A percentile compares a stretch with the other conserved stretches of the same genome.
Evolutionary conservation across 37 sponge, comb jelly and placozoan genomes (phyloP).

Genomic region (Halichondria panicea): DNA sequence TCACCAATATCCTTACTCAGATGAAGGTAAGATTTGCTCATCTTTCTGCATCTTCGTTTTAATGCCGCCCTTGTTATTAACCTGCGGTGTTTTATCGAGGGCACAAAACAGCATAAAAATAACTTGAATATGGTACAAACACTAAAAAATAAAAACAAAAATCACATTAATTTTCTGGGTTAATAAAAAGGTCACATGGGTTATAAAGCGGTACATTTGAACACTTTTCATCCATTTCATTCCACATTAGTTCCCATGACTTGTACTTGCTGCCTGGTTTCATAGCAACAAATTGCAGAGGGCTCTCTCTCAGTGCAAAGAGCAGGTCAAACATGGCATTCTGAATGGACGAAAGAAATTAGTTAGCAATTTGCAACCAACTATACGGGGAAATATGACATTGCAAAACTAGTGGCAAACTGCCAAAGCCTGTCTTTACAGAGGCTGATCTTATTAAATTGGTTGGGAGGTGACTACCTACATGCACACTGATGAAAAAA

Average conservation of each 20-base stretch:
- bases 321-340: slow-evolving; percentile 74
- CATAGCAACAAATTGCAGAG: slow-evolving; percentile 27
- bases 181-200: no score
- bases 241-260: slow-evolving; percentile 70
- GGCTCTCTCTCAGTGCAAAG: slow-evolving; percentile 38
- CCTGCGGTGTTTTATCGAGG: not conserved
- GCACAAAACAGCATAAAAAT: not conserved
- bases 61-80: not conserved
- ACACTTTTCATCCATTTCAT: slow-evolving; percentile 58
- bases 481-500: no score
- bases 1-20: slow-evolving; percentile 22
- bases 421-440: no score
- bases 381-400: no score
- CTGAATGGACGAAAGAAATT: slow-evolving; percentile 22
- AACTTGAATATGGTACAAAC: not conserved
- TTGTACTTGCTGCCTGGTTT: slow-evolving; percentile 33
- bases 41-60: not conserved
- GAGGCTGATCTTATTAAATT: no score
- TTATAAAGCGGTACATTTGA: slow-evolving; percentile 34
- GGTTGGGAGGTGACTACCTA: no score
- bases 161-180: slow-evolving; percentile 23
- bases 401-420: no score
- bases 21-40: slow-evolving; percentile 32
- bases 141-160: not conserved
- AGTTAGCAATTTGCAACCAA: no score